Percentiles rank a stretch among this genome's conserved stretches.
Evolutionary conservation across 2,797 vertebrate species (phyloP).

Genomic region (Mus spretus): DNA sequence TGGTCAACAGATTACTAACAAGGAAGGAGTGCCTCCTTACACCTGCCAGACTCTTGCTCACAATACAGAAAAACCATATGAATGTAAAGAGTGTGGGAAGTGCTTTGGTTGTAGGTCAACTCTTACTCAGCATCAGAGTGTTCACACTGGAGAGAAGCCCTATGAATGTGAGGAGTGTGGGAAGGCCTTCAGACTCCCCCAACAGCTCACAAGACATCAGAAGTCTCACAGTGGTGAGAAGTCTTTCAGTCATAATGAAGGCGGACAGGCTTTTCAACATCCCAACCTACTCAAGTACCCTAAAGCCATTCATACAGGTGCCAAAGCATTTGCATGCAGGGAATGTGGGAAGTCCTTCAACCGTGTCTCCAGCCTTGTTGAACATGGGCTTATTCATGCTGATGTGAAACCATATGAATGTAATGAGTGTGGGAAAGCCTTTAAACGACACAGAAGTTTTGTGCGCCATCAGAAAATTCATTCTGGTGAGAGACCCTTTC

Average conservation of each 20-base stretch:
- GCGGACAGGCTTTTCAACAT: not conserved
- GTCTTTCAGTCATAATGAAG: slow-evolving; percentile 32
- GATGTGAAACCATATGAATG: not conserved
- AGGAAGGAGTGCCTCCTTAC: no score
- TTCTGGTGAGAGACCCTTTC: not conserved
- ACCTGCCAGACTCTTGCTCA: no score
- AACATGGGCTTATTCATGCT: not conserved
- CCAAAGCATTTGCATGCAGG: slow-evolving; percentile 32
- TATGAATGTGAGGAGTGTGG: slow-evolving; percentile 58
- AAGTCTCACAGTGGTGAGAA: slow-evolving; percentile 36
- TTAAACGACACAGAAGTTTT: not conserved
- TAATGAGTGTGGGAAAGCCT: not conserved
- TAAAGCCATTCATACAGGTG: not conserved
- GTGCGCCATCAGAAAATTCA: not conserved
- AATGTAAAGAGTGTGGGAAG: slow-evolving; percentile 62
- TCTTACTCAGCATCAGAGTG: slow-evolving; percentile 61
- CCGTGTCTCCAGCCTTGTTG: not conserved
- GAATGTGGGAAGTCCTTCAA: slow-evolving; percentile 60
- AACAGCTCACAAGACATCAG: slow-evolving; percentile 40
- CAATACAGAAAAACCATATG: not conserved
- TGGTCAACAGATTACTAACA: no score
- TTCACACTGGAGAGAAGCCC: slow-evolving; percentile 55
- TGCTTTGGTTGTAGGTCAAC: slow-evolving; percentile 28
- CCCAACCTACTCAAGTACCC: not conserved
- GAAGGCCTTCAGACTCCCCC: slow-evolving; percentile 49